Evolutionary conservation across 2,797 vertebrate species (phyloP), one percentile per base, ranked within the genome.

Genomic region (Chrosomus eos): DNA sequence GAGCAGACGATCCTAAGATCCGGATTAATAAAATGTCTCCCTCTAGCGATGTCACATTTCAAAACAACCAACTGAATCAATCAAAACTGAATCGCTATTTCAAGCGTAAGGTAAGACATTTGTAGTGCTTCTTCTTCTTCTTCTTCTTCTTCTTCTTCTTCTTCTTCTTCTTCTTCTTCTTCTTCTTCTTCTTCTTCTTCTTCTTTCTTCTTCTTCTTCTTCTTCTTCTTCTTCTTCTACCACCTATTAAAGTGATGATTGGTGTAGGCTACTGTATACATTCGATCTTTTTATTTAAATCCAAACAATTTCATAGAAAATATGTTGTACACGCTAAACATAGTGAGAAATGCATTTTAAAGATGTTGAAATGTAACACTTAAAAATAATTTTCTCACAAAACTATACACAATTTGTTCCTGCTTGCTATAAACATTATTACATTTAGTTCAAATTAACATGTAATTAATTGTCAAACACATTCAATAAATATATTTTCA

Each of bases 21-120:
- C 51, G 31, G 67, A 51, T 85, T 51, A 48, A 51, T 11, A 60
- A 62, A 80, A 80, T 85, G 83, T 85, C 83, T 85, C 83, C 83
- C 75, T 72, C 83, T 85, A 85, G 68, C 58, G 83, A 45, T 62
- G 4, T 33, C 26, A 48, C 23, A 31, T 5, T 28, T 3, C 19
- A 40, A 40, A 67, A 67, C 6, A 66, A 82, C 10, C 13, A 66
- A 31, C 7, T 51, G 28, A 82, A 51, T 66, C 9, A 67, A 80
- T 9, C 48, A 26, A 38, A 26, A 48, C 13, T n/a, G 6, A 60
- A 71, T 9, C 8, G 3, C 14, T 10, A 33, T 48, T 80, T 36
- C 28, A 80, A 80, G 4, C 11, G 0, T 18, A 58, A 55, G 8
- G 21, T 9, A 28, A n/a, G 18, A 36, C n/a, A n/a, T n/a, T n/a